Conservation (phyloP, 2,113 vertebrate species). For the Tenebrosternarchus preto region DNA sequence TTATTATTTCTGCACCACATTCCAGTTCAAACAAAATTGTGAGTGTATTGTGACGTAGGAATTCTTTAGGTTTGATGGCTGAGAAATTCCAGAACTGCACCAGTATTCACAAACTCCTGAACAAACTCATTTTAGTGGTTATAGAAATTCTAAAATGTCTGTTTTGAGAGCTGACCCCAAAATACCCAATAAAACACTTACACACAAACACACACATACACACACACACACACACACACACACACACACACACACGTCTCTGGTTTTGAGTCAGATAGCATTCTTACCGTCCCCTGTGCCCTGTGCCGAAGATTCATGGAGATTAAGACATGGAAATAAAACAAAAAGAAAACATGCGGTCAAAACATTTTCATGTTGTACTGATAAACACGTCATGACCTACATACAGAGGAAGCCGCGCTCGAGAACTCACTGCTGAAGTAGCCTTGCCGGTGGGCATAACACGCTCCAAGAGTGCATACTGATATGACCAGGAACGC, state of each 20-base stretch:
- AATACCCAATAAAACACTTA: background rate
- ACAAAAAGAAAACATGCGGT: constrained; percentile 15
- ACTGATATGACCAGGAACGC: constrained; percentile 72
- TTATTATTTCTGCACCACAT: background rate
- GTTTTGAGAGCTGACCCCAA: background rate
- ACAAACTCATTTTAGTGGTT: background rate
- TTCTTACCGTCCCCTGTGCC: constrained; percentile 79
- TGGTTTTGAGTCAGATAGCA: background rate
- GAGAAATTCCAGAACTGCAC: background rate
- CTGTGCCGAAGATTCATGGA: constrained; percentile 59
- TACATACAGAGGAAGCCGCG: background rate
- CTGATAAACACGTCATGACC: constrained; percentile 8
- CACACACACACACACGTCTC: background rate
- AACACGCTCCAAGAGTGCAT: constrained; percentile 78
- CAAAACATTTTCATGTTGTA: background rate
- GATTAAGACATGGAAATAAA: constrained; percentile 34
- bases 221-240: constrained; percentile 9
- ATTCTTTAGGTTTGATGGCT: background rate
- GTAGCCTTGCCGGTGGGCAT: constrained; percentile 82
- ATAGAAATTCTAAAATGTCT: background rate
- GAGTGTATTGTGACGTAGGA: background rate
- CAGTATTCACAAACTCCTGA: background rate
- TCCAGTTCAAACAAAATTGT: background rate
- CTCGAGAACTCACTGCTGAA: constrained; percentile 66
- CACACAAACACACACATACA: constrained; percentile 21